These are phyloP conservation scores for Chlorops oryzae DNA, from an alignment of 1,140 invertebrate genomes.

Conservation along the genomic window DNA sequence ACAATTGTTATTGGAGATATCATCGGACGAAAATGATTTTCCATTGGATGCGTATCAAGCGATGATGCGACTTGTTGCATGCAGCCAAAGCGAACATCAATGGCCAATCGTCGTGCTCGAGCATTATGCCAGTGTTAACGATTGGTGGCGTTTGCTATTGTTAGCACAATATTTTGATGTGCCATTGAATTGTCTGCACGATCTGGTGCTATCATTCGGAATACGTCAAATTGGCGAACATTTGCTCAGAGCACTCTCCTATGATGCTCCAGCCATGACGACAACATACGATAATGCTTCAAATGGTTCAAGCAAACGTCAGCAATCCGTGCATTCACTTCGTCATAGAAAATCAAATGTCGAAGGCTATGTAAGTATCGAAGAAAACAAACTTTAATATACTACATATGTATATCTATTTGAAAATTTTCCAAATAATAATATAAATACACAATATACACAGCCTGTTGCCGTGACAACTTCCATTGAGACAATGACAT, in stretches of 20 bases:
- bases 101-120: slow-evolving; percentile 51
- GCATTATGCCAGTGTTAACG: slow-evolving; percentile 49
- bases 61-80: slow-evolving; percentile 27
- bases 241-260: slow-evolving; percentile 39
- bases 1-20: slow-evolving; percentile 18
- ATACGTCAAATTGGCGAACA: slow-evolving; percentile 46
- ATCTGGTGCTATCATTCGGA: slow-evolving; percentile 44
- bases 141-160: slow-evolving; percentile 55
- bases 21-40: slow-evolving; percentile 18
- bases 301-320: slow-evolving; percentile 24
- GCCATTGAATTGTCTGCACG: slow-evolving; percentile 50
- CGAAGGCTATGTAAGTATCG: too few relatives aligned
- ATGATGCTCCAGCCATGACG: slow-evolving; percentile 22
- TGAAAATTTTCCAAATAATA: too few relatives aligned
- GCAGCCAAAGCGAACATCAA: slow-evolving; percentile 35
- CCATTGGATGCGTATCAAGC: slow-evolving; percentile 32
- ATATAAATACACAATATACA: too few relatives aligned
- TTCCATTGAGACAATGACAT: slow-evolving; percentile 31
- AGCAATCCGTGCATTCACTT: too few relatives aligned
- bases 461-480: slow-evolving; percentile 17
- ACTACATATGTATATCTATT: too few relatives aligned
- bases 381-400: too few relatives aligned
- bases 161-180: slow-evolving; percentile 54
- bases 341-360: too few relatives aligned
- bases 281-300: too few relatives aligned